phyloP scores from a whole-genome alignment of 2,797 vertebrate genomes.

The Helicolenus hilgendorfi region DNA sequence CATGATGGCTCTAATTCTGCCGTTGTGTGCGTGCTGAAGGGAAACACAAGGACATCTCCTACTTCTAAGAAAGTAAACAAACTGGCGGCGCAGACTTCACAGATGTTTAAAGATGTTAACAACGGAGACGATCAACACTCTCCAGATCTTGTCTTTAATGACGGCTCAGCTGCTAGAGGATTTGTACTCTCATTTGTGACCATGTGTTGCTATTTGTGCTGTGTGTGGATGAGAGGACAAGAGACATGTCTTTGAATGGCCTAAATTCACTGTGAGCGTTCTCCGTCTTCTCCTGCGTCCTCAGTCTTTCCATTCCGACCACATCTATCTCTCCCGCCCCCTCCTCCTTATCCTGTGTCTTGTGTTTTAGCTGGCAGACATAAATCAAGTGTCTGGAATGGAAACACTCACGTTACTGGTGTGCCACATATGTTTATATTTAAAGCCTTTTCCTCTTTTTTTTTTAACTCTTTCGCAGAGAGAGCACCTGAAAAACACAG shows the following conservation, averaged over 20 bases:
- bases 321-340: slow-evolving; percentile 44
- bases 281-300: slow-evolving; percentile 40
- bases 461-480: slow-evolving; percentile 44
- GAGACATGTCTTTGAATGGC: slow-evolving; percentile 1
- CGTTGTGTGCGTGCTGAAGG: neutral
- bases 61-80: slow-evolving; percentile 54
- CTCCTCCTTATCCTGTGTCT: slow-evolving; percentile 55
- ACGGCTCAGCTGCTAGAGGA: slow-evolving; percentile 40
- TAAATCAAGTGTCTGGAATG: slow-evolving; percentile 80
- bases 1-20: neutral
- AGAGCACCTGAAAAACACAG: slow-evolving; percentile 74
- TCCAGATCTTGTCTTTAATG: slow-evolving; percentile 41
- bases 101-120: slow-evolving; percentile 56
- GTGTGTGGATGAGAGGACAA: neutral
- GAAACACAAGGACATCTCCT: slow-evolving; percentile 1
- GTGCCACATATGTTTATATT: slow-evolving; percentile 83
- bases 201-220: slow-evolving; percentile 15
- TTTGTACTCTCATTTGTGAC: neutral
- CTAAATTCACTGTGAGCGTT: slow-evolving; percentile 14
- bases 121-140: slow-evolving; percentile 14
- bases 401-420: slow-evolving; percentile 79
- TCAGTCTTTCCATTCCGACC: slow-evolving; percentile 65
- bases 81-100: slow-evolving; percentile 20
- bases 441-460: slow-evolving; percentile 72
- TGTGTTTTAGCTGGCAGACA: slow-evolving; percentile 79